Evolutionary conservation across 2,113 vertebrate genomes (phyloP).

Genomic region (Elgaria multicarinata): DNA sequence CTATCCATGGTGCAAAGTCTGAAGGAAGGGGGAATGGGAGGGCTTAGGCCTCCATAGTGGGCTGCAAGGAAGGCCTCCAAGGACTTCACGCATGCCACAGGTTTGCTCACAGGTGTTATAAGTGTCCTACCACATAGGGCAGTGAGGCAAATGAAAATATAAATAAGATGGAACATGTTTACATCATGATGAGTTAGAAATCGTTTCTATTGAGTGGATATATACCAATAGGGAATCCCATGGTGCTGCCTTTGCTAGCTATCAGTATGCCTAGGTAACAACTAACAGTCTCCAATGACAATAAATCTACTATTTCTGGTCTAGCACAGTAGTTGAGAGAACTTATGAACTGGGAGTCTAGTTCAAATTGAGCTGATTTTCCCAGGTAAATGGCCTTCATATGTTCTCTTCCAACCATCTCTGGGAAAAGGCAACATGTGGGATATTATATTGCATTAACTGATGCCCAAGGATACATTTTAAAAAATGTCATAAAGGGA

Average conservation of each 20-base stretch:
- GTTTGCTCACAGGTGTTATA: no score
- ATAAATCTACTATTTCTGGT: background rate
- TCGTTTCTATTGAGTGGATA: background rate
- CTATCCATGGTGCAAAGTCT: no score
- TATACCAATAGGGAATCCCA: background rate
- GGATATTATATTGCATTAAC: background rate
- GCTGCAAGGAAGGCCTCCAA: no score
- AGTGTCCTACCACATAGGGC: no score
- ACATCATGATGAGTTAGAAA: background rate
- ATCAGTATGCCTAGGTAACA: background rate
- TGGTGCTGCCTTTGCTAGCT: background rate
- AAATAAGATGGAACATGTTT: background rate
- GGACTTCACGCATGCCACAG: no score
- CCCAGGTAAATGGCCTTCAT: background rate
- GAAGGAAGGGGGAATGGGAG: no score
- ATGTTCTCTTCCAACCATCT: background rate
- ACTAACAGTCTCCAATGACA: background rate
- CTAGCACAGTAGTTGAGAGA: background rate
- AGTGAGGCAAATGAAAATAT: background rate
- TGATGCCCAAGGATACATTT: background rate
- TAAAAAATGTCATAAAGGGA: background rate
- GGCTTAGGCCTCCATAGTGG: no score
- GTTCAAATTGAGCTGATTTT: background rate
- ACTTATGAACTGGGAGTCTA: background rate
- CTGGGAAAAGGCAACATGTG: no score